Percentiles rank a stretch among this genome's conserved stretches.
These are phyloP conservation scores for Octopus bimaculoides DNA, from an alignment of 1,140 invertebrate genomes.

Conservation along the genomic window DNA sequence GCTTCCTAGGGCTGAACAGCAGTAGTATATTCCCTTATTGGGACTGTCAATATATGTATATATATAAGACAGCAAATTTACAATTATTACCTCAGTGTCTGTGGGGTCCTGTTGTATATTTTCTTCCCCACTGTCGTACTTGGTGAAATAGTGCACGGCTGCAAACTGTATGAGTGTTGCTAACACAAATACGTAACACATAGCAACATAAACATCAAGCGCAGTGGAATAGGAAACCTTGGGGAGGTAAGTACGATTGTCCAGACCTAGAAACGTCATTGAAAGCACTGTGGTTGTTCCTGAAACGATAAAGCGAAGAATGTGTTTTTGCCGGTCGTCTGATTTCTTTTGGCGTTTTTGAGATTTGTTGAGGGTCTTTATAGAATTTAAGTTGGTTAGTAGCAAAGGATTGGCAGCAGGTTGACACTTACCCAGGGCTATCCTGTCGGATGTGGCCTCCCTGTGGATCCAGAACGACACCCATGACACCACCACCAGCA, in stretches of 20 bases:
- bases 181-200: slow-evolving; percentile 84
- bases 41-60: no score
- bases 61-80: no score
- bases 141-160: slow-evolving; percentile 85
- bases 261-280: slow-evolving; percentile 84
- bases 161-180: slow-evolving; percentile 78
- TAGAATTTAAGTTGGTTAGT: no score
- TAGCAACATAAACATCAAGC: slow-evolving; percentile 81
- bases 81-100: no score
- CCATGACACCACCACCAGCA: slow-evolving; percentile 56
- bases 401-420: no score
- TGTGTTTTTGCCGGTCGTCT: no score
- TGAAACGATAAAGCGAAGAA: slow-evolving; percentile 43
- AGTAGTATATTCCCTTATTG: no score
- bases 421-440: slow-evolving; percentile 69
- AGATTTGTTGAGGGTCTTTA: no score
- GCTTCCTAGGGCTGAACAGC: no score
- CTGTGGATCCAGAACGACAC: slow-evolving; percentile 72
- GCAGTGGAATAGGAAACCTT: slow-evolving; percentile 86
- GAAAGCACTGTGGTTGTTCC: slow-evolving; percentile 85
- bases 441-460: slow-evolving; percentile 86
- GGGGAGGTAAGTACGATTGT: slow-evolving; percentile 80
- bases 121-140: slow-evolving; percentile 75
- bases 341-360: no score
- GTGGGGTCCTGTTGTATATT: slow-evolving; percentile 11